Base-by-base conservation (phyloP, 2,113 vertebrate genomes). In the Clinocottus analis region DNA sequence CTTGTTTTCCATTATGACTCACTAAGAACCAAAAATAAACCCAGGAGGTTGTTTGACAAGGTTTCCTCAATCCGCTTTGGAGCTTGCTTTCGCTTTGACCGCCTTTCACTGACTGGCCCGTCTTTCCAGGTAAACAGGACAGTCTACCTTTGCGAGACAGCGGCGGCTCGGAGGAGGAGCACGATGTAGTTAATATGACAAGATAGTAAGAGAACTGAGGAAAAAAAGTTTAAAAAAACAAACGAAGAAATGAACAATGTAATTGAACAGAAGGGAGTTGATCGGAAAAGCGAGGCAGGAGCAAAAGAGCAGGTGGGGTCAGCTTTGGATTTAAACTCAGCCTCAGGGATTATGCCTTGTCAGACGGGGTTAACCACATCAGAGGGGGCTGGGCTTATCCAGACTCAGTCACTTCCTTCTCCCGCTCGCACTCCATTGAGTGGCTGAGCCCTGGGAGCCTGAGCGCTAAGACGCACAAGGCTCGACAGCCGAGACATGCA, bases 331-430 rank as follows among this genome's bases (percentile, higher is more conserved):
- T 93, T 91, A 90, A 85, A 66, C n/a, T 83, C 85, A 88, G 75
- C 86, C 47, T 74, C 37, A 7, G 83, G 89, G 93, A 94, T 94
- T 93, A 93, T 13, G 35, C 33, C 53, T 67, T 41, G 75, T 86
- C 82, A 89, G 73, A 82, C 37, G 10, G 82, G 63, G 87, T 85
- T 89, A 90, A 77, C 72, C n/a, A 39, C 62, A 75, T 19, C 47
- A 37, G 33, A 77, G 59, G 55, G 75, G 76, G 83, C 47, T 5
- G 85, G 68, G 61, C 72, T 87, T 85, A 71, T 63, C 69, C 45
- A 17, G 66, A 19, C 14, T 77, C 47, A 64, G 77, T 87, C 89
- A 87, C 86, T 92, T 66, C n/a, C 39, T 62, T 41, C 86, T 82
- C 83, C 80, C 3, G 25, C 62, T 56, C 21, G 4, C 3, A 5